Conservation (phyloP, 2,113 vertebrate genomes). For the Scomber japonicus region DNA sequence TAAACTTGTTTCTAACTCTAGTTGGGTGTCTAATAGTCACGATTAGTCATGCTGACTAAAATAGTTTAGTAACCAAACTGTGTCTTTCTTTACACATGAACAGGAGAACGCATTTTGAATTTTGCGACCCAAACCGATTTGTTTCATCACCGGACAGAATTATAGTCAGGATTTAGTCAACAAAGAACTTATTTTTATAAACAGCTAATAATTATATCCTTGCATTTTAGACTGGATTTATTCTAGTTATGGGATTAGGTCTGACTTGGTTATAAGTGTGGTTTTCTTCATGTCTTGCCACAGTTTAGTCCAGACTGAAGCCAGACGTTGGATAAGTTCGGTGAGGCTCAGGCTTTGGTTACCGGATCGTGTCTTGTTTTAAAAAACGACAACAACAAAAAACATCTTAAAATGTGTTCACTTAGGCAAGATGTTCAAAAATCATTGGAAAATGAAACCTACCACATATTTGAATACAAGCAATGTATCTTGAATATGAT, state of each 20-base stretch:
- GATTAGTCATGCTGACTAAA: conserved; percentile 28
- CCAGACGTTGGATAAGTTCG: not conserved
- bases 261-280: not conserved
- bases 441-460: not conserved
- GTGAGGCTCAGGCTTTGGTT: not conserved
- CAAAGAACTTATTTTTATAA: conserved; percentile 22
- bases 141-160: conserved; percentile 11
- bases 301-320: conserved; percentile 4
- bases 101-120: not conserved
- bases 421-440: not conserved
- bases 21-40: conserved; percentile 16
- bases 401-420: not conserved
- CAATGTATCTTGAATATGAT: not conserved
- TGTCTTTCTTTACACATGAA: not conserved
- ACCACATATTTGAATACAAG: too few relatives aligned
- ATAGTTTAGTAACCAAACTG: conserved; percentile 1
- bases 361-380: too few relatives aligned
- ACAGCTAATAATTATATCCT: conserved; percentile 26
- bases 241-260: not conserved
- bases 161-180: conserved; percentile 18
- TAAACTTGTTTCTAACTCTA: conserved; percentile 15
- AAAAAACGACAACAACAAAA: not conserved
- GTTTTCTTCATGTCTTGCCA: not conserved
- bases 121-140: conserved; percentile 25
- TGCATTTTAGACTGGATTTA: conserved; percentile 18